A percentile compares a stretch with the other conserved stretches of the same genome.
phyloP scores from a whole-genome alignment of 2,113 vertebrate genomes.

The Atractosteus spatula region DNA sequence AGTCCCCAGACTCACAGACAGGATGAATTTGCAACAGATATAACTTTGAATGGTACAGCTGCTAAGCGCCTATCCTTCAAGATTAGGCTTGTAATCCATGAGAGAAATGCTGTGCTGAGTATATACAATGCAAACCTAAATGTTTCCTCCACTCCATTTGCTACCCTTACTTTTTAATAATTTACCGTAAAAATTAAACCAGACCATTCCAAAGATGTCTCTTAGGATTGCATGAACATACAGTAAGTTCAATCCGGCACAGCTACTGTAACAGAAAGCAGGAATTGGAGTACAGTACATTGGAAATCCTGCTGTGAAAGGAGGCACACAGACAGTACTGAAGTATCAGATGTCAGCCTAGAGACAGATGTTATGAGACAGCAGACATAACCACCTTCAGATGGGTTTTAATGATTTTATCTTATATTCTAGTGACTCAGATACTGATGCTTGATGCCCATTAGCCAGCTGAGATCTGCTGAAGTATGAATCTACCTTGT shows the following conservation, averaged over 20 bases:
- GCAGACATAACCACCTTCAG: slow-evolving; percentile 15
- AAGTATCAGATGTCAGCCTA: neutral
- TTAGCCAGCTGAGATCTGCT: neutral
- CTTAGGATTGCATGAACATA: neutral
- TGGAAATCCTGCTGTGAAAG: neutral
- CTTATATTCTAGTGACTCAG: slow-evolving; percentile 10
- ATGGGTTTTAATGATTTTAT: slow-evolving; percentile 22
- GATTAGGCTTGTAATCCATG: neutral
- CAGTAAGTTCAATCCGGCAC: neutral
- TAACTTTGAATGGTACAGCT: too few relatives aligned
- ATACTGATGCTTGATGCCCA: neutral
- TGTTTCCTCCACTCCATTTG: slow-evolving; percentile 2
- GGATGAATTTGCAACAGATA: too few relatives aligned
- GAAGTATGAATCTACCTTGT: neutral
- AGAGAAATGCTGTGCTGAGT: neutral
- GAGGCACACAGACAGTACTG: neutral
- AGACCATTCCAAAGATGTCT: neutral
- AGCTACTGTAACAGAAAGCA: slow-evolving; percentile 11
- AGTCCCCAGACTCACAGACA: too few relatives aligned
- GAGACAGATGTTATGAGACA: slow-evolving; percentile 12
- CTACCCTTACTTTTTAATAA: slow-evolving; percentile 12
- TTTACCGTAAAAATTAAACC: slow-evolving; percentile 11
- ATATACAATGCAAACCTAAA: neutral
- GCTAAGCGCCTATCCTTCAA: too few relatives aligned
- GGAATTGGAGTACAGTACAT: neutral